Evolutionary conservation across 2,888 invertebrate species (phyloP), one percentile per base, ranked within the genome.

Genomic region (Apodemia hepburni): DNA sequence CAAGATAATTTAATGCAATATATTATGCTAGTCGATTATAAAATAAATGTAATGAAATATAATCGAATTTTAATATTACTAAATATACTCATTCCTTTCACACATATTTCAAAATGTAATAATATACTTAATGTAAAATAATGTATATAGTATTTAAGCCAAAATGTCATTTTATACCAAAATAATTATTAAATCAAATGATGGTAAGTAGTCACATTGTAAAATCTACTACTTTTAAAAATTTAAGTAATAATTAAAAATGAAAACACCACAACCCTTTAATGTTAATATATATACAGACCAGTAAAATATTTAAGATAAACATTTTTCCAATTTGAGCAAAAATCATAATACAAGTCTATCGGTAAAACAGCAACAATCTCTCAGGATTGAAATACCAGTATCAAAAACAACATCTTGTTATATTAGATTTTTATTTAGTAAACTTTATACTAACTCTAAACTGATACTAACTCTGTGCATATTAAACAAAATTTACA

Each of bases 131-230:
- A 27, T 51, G 12, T 33, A 38, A n/a, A 59, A 75, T 68, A 74
- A 72, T 69, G 74, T 79, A 78, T 67, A 71, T 71, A 74, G 68
- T 73, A 29, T 58, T 71, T 70, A 73, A 69, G 72, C 71, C 62
- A 68, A 70, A 68, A 69, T 73, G 73, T 77, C 74, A 73, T 81
- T 80, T 81, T 80, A 69, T 81, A 81, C 77, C 75, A 72, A 75
- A 73, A 66, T 66, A 61, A 67, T 66, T 62, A 69, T 70, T 64
- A 58, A 59, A 61, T 61, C 65, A 62, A 42, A 33, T 42, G 59
- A 42, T 12, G 12, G 33, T 12, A 33, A 5, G n/a, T 11, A 29
- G 17, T 22, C 47, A 58, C 61, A 11, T 58, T 61, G 29, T 17
- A 42, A 33, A 60, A 17, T 35, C 12, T 12, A 17, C 11, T 51